A percentile compares a stretch with the other conserved stretches of the same genome.
These are phyloP conservation scores for Digitonthophagus gazella DNA, from an alignment of 2,888 invertebrate genomes.

Conservation along the genomic window DNA sequence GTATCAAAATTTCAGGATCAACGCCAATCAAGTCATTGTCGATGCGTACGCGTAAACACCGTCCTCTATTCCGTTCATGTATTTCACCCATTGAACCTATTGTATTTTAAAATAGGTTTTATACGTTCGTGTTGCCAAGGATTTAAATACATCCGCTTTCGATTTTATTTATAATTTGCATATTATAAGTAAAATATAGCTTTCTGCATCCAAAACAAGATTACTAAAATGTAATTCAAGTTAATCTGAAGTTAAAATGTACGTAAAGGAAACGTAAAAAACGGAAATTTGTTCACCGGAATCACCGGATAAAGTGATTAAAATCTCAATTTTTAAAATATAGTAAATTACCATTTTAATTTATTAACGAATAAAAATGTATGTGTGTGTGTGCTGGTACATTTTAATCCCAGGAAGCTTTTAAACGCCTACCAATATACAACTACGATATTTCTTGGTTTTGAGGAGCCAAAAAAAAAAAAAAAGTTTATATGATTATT, in stretches of 20 bases:
- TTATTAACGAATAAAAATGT: background rate
- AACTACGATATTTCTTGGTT: background rate
- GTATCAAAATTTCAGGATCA: background rate
- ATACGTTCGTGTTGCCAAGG: background rate
- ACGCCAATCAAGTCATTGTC: background rate
- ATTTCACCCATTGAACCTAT: no score
- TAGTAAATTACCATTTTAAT: background rate
- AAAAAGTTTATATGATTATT: background rate
- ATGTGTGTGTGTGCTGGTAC: background rate
- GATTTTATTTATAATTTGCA: background rate
- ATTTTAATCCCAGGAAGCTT: background rate
- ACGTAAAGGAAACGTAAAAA: no score
- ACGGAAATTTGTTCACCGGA: background rate
- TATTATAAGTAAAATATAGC: no score
- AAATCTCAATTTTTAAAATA: background rate
- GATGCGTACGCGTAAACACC: background rate
- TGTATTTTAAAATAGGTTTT: no score
- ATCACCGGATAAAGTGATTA: background rate
- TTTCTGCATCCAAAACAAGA: no score
- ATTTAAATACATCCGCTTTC: background rate
- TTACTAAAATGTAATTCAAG: no score
- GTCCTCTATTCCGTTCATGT: no score
- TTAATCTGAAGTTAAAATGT: no score
- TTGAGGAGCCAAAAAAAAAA: background rate
- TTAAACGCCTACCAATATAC: background rate